Evolutionary conservation across 2,113 vertebrate species (phyloP).

Genomic region (Excalfactoria chinensis): DNA sequence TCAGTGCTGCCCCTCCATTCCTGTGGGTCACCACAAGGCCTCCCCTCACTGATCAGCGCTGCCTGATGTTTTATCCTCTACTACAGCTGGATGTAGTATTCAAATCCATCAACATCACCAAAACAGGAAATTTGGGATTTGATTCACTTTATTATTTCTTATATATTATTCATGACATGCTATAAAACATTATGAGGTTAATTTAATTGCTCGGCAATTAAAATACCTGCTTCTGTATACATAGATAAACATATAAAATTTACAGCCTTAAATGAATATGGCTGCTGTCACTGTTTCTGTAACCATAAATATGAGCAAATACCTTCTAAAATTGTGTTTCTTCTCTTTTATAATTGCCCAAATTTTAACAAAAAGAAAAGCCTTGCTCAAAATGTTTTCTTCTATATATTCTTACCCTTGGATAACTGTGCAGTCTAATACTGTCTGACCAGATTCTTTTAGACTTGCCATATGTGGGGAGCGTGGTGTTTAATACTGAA

Average conservation of each 20-base stretch:
- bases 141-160: neutral
- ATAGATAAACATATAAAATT: neutral
- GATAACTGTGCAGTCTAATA: neutral
- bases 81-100: neutral
- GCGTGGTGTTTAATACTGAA: neutral
- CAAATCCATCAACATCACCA: neutral
- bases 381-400: neutral
- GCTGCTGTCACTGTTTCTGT: neutral
- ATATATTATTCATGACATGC: constrained; percentile 47
- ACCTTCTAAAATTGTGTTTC: neutral
- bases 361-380: neutral
- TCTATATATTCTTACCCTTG: neutral
- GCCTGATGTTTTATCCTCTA: neutral
- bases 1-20: too few relatives aligned
- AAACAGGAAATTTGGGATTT: neutral
- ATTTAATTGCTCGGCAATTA: constrained; percentile 49
- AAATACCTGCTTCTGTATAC: constrained; percentile 39
- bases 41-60: neutral
- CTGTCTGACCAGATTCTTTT: neutral
- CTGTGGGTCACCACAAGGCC: too few relatives aligned
- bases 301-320: neutral
- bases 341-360: neutral
- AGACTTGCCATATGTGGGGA: fast-evolving
- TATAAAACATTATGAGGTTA: constrained; percentile 20
- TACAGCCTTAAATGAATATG: neutral